Conservation (phyloP, 2,888 invertebrate species). For the Rhingia campestris region DNA sequence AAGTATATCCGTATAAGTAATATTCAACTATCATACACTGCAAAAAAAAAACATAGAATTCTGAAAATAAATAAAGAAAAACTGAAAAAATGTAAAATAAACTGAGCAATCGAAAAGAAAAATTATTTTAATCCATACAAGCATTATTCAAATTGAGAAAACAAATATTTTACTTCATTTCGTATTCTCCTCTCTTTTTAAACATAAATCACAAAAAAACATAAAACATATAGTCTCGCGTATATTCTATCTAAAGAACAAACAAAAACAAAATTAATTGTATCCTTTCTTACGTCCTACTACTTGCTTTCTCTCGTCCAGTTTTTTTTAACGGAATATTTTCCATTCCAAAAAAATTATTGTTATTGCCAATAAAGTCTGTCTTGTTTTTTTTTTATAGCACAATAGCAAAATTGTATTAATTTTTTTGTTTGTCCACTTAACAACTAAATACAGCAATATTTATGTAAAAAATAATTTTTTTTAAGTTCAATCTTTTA, state of each 20-base stretch:
- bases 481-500: conserved; percentile 37
- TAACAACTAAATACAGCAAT: conserved; percentile 73
- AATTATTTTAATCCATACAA: conserved; percentile 45
- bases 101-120: conserved; percentile 41
- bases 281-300: conserved; percentile 44
- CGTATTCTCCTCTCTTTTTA: conserved; percentile 44
- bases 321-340: conserved; percentile 10
- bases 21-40: conserved; percentile 48
- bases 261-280: conserved; percentile 23
- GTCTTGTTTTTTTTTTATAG: conserved; percentile 49
- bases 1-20: conserved; percentile 34
- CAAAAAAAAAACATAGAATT: conserved; percentile 25
- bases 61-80: conserved; percentile 61
- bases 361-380: conserved; percentile 61
- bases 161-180: conserved; percentile 27
- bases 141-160: conserved; percentile 52
- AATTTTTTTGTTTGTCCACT: conserved; percentile 56
- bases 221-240: conserved; percentile 64
- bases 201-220: conserved; percentile 73
- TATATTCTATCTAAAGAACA: conserved; percentile 54
- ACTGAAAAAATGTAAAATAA: conserved; percentile 31
- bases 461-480: conserved; percentile 74
- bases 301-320: conserved; percentile 8
- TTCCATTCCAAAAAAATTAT: conserved; percentile 28
- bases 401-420: conserved; percentile 68